These are phyloP conservation scores for Acrobasis suavella DNA, from an alignment of 2,888 invertebrate genomes.

Conservation along the genomic window DNA sequence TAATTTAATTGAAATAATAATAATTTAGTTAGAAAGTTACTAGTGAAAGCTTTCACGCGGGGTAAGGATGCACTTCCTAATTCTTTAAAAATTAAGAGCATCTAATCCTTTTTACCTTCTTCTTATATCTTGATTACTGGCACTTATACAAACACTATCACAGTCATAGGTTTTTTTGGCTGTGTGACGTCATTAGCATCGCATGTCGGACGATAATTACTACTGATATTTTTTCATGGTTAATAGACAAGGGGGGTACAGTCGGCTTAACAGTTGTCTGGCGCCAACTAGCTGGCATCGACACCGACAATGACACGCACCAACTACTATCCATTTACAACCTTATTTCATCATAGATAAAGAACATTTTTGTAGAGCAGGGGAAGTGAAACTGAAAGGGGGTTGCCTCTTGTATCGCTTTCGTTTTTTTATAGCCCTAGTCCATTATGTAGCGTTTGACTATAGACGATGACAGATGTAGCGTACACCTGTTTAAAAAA, in stretches of 20 bases:
- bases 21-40: no score
- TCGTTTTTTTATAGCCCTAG: constrained; percentile 37
- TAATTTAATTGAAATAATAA: no score
- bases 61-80: no score
- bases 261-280: constrained; percentile 61
- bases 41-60: no score
- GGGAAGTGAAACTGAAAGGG: constrained; percentile 26
- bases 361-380: constrained; percentile 25
- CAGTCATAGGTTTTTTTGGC: constrained; percentile 12
- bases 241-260: constrained; percentile 48
- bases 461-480: constrained; percentile 21
- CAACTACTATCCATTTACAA: constrained; percentile 29
- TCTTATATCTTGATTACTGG: no score
- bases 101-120: no score
- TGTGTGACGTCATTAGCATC: constrained; percentile 19
- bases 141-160: no score
- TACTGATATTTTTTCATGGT: constrained; percentile 33
- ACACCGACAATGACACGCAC: constrained; percentile 43
- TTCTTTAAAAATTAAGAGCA: no score
- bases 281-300: constrained; percentile 61
- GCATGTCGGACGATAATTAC: constrained; percentile 47
- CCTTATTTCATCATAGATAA: constrained; percentile 27
- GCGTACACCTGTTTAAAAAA: constrained; percentile 22
- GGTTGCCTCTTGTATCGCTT: constrained; percentile 27
- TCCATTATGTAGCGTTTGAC: constrained; percentile 37